Percentiles rank a stretch among this genome's conserved stretches.
Conservation (phyloP, 2,113 vertebrate species). For the Plestiodon gilberti region DNA sequence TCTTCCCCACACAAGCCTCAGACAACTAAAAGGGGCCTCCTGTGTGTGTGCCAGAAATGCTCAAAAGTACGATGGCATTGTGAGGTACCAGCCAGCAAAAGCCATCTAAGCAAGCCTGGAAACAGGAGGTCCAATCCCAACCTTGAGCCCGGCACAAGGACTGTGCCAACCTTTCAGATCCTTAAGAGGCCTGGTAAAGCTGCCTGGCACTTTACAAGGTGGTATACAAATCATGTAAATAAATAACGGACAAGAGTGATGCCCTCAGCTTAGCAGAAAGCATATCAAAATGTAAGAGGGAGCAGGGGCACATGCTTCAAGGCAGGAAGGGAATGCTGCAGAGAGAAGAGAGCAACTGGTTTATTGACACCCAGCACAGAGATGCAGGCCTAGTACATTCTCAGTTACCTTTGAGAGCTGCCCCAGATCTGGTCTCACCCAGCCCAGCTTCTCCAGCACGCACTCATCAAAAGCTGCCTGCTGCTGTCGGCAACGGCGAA, state of each 20-base stretch:
- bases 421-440: slow-evolving; percentile 92
- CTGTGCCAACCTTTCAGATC: no score
- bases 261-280: neutral
- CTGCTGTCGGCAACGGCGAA: slow-evolving; percentile 87
- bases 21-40: neutral
- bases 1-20: neutral
- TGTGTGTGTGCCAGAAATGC: no score
- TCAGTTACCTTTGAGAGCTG: slow-evolving; percentile 92
- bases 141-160: neutral
- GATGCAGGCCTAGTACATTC: neutral
- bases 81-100: neutral
- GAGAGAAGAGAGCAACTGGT: no score
- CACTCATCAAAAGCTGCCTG: slow-evolving; percentile 92
- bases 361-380: rapidly evolving
- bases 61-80: neutral
- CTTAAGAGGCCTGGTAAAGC: neutral
- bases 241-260: neutral
- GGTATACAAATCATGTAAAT: no score
- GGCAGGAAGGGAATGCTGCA: no score
- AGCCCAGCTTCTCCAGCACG: slow-evolving; percentile 94
- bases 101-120: neutral
- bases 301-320: neutral
- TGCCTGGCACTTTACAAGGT: no score
- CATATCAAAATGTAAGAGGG: neutral
- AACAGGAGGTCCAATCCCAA: no score